Evolutionary conservation across 2,888 invertebrate species (phyloP), one percentile per base, ranked within the genome.

Genomic region (Anagyrus pseudococci): DNA sequence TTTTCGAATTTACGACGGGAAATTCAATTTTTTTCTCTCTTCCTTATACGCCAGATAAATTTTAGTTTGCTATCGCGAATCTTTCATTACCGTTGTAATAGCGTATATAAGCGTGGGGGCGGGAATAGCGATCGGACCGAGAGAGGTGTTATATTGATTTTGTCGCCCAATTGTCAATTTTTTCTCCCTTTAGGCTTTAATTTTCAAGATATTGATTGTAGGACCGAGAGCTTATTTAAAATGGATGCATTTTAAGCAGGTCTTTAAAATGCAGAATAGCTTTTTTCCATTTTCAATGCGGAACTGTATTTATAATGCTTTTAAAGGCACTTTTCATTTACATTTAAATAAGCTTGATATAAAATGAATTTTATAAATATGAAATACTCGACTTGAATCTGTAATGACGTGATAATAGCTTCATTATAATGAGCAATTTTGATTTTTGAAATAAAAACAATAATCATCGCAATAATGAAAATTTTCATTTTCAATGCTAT

Each of bases 181-280:
- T 46, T 47, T 22, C 26, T 46, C 17, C 41, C 7, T 37, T 58
- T 54, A 37, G 23, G 33, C 49, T 55, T 58, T 49, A 58, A 54
- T 63, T 54, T 58, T 55, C 58, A 26, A 63, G 54, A 55, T 58
- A 58, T 54, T 54, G 58, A 63, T 63, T 63, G 54, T 58, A 58
- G 44, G 46, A 44, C 49, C 49, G 48, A 40, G 49, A 43, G 33
- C 43, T 55, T 49, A 54, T 55, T 63, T 49, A 58, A 50, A 58
- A 50, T 50, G 58, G 50, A 50, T 58, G 58, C 58, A 63, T 63
- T 63, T 63, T 49, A 58, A 63, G 49, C 52, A 58, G 58, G 44
- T 54, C 46, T 63, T 59, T 58, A 58, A 58, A 63, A 63, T 63
- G 55, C 58, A 63, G 53, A 63, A 63, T 63, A 63, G 58, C 63